Percentiles rank a stretch among this genome's conserved stretches.
phyloP scores from a whole-genome alignment of 2,113 vertebrate species.

The Gnathochromis pfefferi region DNA sequence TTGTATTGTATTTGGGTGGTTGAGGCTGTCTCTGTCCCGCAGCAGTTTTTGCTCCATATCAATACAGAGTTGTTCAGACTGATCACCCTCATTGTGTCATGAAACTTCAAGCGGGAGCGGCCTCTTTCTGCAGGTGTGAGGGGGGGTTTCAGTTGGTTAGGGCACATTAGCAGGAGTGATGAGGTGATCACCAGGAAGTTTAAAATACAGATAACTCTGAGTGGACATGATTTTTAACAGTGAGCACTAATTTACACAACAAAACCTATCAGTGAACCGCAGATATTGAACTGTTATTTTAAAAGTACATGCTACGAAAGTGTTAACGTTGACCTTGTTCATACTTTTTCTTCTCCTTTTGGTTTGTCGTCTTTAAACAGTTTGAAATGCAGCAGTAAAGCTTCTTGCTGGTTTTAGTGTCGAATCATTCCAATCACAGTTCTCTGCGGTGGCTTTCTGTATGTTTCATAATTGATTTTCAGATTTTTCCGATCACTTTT shows the following conservation, averaged over 20 bases:
- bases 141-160: accelerated
- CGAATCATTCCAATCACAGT: background rate
- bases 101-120: background rate
- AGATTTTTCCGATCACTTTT: background rate
- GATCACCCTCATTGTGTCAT: background rate
- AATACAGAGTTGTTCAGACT: background rate
- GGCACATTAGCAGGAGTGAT: background rate
- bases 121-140: background rate
- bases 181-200: background rate
- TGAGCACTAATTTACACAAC: background rate
- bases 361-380: background rate
- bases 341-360: background rate
- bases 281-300: background rate
- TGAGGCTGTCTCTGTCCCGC: background rate
- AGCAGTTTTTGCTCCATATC: background rate
- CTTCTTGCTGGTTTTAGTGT: background rate
- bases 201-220: background rate
- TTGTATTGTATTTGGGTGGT: background rate
- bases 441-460: background rate
- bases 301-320: background rate
- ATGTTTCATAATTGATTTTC: background rate
- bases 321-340: background rate
- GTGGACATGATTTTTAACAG: background rate
- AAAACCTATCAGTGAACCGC: accelerated
- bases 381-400: background rate